Base-by-base conservation (phyloP, 2,113 vertebrate species). In the Camarhynchus parvulus region DNA sequence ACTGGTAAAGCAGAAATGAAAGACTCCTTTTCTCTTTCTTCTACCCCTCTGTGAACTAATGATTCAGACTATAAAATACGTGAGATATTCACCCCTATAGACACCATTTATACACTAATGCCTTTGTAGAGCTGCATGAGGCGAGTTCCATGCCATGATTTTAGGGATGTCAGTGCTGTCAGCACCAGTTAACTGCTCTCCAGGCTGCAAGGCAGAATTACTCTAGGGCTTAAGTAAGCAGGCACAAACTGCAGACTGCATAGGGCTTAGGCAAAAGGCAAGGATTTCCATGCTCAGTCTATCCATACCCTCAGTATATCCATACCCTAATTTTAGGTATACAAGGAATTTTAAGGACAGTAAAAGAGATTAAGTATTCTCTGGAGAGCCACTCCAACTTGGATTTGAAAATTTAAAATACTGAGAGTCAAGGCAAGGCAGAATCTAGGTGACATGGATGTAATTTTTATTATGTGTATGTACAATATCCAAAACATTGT, bases 141-240 rank as follows among this genome's bases (percentile, higher is more conserved):
- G 16, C 16, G 62, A 89, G 33, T 7, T 20, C 19, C 37, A 19
- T 9, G 31, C 22, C 20, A 67, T 0, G 0, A 4, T 63, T 82
- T 55, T 22, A 53, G 46, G 24, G 68, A 82, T 0, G 0, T 4
- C 84, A 70, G 28, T 1, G 55, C 74, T 84, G 61, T 39, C 56
- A 94, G 72, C 59, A 75, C 35, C 61, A 87, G 61, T 67, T 63
- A 84, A 25, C 30, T 78, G n/a, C 30, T 78, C 56, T 70, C 50
- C 50, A 78, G 55, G 27, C 46, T 89, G 13, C 16, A 73, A 68
- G 3, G 44, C n/a, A 75, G 37, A 84, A 59, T 42, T 70, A 24
- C n/a, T 63, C 37, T 1, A 39, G 64, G 28, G 42, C 22, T 81
- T 61, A 73, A 52, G 33, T 23, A 41, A 91, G 42, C 49, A 74